Conservation (phyloP, 2,797 vertebrate genomes). For the Vireo griseus region DNA sequence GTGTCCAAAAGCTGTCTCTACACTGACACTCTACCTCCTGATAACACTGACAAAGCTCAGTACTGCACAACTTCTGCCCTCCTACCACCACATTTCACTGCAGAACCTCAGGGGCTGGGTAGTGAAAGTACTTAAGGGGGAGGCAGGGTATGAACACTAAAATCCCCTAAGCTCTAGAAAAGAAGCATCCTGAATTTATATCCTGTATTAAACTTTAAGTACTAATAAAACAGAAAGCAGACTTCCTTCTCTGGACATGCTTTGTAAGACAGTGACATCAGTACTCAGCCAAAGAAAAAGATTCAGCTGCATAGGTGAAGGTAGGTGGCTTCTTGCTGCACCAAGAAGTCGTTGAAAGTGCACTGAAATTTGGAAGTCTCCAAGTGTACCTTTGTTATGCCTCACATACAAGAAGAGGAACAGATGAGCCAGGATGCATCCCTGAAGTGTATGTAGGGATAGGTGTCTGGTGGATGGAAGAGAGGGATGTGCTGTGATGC, state of each 20-base stretch:
- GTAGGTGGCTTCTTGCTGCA: background rate
- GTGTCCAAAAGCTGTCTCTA: background rate
- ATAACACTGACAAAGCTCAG: background rate
- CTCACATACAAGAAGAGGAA: background rate
- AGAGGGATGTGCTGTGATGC: background rate
- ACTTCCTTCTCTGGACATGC: background rate
- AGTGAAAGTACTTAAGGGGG: background rate
- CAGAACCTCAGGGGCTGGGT: background rate
- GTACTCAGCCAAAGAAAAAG: background rate
- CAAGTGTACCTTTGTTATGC: fast-evolving
- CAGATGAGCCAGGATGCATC: background rate
- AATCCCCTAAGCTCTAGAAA: background rate
- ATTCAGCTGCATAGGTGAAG: background rate
- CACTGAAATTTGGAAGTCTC: background rate
- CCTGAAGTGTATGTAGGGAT: no score
- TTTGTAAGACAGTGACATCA: background rate
- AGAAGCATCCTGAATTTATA: background rate
- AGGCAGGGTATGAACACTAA: background rate
- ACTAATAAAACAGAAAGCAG: background rate
- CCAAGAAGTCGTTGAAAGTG: background rate
- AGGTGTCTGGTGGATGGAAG: background rate
- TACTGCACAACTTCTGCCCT: background rate
- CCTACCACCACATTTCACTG: background rate
- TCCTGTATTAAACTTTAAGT: background rate
- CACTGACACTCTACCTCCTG: background rate